phyloP scores from a whole-genome alignment of 2,797 vertebrate genomes.

The Onychomys arenicola region DNA sequence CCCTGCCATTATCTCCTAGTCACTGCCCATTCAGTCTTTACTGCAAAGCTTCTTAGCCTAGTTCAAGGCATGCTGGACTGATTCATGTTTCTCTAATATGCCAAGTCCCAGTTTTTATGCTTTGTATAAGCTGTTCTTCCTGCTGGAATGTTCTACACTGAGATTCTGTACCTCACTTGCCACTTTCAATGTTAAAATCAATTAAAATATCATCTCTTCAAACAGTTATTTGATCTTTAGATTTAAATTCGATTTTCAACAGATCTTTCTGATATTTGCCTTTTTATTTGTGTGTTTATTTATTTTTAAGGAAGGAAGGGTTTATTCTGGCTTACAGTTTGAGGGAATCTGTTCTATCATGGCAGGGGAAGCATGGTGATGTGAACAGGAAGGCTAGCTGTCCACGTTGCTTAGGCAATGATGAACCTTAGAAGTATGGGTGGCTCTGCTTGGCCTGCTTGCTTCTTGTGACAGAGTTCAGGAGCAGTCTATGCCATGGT shows the following conservation, averaged over 20 bases:
- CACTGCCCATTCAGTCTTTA: neutral
- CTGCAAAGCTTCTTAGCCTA: neutral
- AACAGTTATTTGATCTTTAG: neutral
- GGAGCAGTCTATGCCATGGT: neutral
- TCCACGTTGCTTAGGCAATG: neutral
- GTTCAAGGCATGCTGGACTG: neutral
- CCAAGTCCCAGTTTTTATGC: too few relatives aligned
- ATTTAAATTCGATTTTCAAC: neutral
- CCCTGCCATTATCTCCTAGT: neutral
- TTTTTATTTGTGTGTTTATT: neutral
- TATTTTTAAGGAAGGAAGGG: too few relatives aligned
- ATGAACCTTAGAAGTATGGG: neutral
- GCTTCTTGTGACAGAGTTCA: neutral
- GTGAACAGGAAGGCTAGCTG: neutral
- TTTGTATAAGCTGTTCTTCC: neutral
- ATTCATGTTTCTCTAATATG: neutral
- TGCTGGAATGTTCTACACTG: neutral
- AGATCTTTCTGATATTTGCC: neutral
- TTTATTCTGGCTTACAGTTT: neutral
- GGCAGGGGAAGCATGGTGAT: neutral
- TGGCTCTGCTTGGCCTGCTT: neutral
- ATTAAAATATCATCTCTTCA: neutral
- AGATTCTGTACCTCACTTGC: neutral
- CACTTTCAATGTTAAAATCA: neutral
- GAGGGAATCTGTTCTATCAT: too few relatives aligned